Percentiles rank a stretch among this genome's conserved stretches.
Conservation (phyloP, 2,888 invertebrate species). For the Cosmopolites sordidus region DNA sequence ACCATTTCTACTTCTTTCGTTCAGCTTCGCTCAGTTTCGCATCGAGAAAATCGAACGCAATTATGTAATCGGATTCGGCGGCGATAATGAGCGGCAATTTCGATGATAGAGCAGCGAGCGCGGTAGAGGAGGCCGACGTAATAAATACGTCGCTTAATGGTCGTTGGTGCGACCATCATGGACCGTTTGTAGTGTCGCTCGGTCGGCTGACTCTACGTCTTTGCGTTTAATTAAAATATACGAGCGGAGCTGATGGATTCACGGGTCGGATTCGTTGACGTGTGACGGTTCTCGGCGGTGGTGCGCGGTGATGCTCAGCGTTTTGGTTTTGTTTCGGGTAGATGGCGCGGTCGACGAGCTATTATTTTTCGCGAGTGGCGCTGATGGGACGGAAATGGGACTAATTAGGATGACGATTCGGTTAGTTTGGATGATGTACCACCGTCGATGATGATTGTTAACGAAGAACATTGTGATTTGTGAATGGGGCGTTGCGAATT, state of each 20-base stretch:
- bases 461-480: too few species aligned
- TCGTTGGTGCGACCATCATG: slow-evolving; percentile 47
- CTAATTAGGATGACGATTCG: too few species aligned
- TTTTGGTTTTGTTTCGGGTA: too few species aligned
- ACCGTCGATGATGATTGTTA: too few species aligned
- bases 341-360: too few species aligned
- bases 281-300: slow-evolving; percentile 28
- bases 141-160: slow-evolving; percentile 48
- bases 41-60: neutral
- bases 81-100: slow-evolving; percentile 30
- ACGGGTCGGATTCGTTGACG: slow-evolving; percentile 30
- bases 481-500: too few species aligned
- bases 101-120: slow-evolving; percentile 15
- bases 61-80: neutral
- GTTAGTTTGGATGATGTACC: too few species aligned
- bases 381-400: too few species aligned
- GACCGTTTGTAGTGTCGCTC: slow-evolving; percentile 47
- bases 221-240: slow-evolving; percentile 47
- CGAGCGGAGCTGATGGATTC: slow-evolving; percentile 44
- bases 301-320: too few species aligned
- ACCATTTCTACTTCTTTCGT: too few species aligned
- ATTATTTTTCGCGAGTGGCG: too few species aligned
- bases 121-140: slow-evolving; percentile 27
- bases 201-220: slow-evolving; percentile 41
- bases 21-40: too few species aligned